Percentiles rank a stretch among this genome's conserved stretches.
Evolutionary conservation across 2,113 vertebrate species (phyloP).

Genomic region (Echinops telfairi): DNA sequence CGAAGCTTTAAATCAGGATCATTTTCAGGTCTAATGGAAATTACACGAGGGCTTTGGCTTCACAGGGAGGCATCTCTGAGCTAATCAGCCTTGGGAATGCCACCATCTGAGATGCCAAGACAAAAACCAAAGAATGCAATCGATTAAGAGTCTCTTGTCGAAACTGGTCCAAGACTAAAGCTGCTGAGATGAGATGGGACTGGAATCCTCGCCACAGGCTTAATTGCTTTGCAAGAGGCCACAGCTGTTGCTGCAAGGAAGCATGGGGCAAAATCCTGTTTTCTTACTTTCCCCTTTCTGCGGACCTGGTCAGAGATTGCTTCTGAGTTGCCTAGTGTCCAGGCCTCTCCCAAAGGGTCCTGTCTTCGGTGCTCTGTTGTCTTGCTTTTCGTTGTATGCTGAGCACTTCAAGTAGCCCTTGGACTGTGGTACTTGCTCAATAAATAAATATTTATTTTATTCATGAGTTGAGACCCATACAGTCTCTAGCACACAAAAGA

Average conservation of each 20-base stretch:
- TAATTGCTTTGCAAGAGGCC: conserved; percentile 77
- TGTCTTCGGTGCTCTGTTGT: not conserved
- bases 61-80: conserved; percentile 72
- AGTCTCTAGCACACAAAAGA: not conserved
- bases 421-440: not conserved
- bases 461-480: not conserved
- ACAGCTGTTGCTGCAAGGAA: conserved; percentile 74
- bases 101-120: conserved; percentile 79
- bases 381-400: not conserved
- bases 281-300: conserved; percentile 68
- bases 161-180: conserved; percentile 53
- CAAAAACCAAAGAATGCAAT: conserved; percentile 74
- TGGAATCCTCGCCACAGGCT: conserved; percentile 73
- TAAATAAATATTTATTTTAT: not conserved
- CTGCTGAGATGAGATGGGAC: conserved; percentile 64
- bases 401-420: not conserved
- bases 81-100: conserved; percentile 77
- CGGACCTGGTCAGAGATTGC: conserved; percentile 42
- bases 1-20: conserved; percentile 78
- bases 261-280: not conserved
- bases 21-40: conserved; percentile 83
- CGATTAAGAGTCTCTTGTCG: conserved; percentile 66
- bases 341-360: not conserved
- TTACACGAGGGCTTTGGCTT: conserved; percentile 81
- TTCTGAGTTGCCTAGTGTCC: conserved; percentile 20